Base-by-base conservation (phyloP, 2,888 invertebrate genomes). In the Diadegma fenestrale region DNA sequence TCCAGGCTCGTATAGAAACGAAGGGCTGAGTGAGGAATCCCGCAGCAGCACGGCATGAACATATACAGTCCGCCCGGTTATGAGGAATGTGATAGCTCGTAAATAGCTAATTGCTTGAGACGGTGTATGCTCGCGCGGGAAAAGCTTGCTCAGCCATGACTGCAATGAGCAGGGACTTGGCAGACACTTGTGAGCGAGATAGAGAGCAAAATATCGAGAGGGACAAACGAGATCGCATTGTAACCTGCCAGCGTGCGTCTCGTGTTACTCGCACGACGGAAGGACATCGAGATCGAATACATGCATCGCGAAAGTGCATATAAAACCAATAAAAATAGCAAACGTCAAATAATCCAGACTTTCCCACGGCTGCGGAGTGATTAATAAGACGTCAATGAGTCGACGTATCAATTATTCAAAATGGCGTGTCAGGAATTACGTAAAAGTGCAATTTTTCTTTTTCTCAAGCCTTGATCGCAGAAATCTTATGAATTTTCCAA, bases 81-180 rank as follows among this genome's bases (percentile, higher is more conserved):
- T 84, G 80, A 87, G 88, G 88, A 88, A 89, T 88, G 89, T 86
- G 87, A 90, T 90, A 88, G 90, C 87, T 89, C 88, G 89, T 88
- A 88, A 89, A 88, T 89, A 88, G 87, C 87, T 91, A 90, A 91
- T 91, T 90, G 88, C 87, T 81, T 66, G 75, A 81, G 81, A 81
- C 84, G 86, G 68, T 77, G 76, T 61, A 66, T 37, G 54, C 61
- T 64, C 80, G 51, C 80, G 51, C 78, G 69, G 84, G 84, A 84
- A 86, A 86, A 81, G 84, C 64, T 84, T 75, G 75, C 80, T 84
- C 84, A 86, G 69, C 85, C 85, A 68, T 85, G 85, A 82, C 85
- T 82, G 76, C n/a, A n/a, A n/a, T n/a, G n/a, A n/a, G n/a, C n/a
- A 82, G 79, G 80, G 63, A 80, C 73, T 77, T 71, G 5, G 33